Conservation (phyloP, 2,113 vertebrate genomes). For the Mustelus asterias region DNA sequence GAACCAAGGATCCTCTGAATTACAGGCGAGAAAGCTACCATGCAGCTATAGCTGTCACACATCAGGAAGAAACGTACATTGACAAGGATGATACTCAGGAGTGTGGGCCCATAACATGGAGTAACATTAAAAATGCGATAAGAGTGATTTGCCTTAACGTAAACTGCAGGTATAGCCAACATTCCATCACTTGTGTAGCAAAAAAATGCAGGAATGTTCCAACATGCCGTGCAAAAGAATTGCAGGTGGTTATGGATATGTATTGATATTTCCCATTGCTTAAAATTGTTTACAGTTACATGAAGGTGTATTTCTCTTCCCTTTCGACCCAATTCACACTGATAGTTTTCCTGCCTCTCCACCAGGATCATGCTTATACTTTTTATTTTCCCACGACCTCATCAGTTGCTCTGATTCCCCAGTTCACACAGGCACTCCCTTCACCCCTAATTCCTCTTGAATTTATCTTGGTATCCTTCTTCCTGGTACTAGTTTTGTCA, state of each 20-base stretch:
- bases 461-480: not conserved
- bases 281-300: not conserved
- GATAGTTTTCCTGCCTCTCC: not conserved
- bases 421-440: not conserved
- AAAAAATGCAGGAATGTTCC: not conserved
- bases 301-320: not conserved
- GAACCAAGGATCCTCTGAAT: too few relatives aligned
- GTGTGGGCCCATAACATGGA: not conserved
- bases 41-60: too few relatives aligned
- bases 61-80: too few relatives aligned
- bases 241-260: not conserved
- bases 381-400: not conserved
- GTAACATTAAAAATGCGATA: not conserved
- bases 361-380: not conserved
- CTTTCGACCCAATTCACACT: not conserved
- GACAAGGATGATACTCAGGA: not conserved
- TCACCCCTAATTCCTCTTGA: not conserved
- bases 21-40: too few relatives aligned
- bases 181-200: not conserved
- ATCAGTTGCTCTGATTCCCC: not conserved
- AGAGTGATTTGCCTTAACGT: not conserved
- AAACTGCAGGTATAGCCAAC: not conserved
- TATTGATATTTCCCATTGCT: not conserved
- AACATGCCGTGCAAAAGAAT: not conserved
- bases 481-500: not conserved